These are phyloP conservation scores for Diuraphis noxia DNA, from an alignment of 1,140 invertebrate genomes.

Conservation along the genomic window DNA sequence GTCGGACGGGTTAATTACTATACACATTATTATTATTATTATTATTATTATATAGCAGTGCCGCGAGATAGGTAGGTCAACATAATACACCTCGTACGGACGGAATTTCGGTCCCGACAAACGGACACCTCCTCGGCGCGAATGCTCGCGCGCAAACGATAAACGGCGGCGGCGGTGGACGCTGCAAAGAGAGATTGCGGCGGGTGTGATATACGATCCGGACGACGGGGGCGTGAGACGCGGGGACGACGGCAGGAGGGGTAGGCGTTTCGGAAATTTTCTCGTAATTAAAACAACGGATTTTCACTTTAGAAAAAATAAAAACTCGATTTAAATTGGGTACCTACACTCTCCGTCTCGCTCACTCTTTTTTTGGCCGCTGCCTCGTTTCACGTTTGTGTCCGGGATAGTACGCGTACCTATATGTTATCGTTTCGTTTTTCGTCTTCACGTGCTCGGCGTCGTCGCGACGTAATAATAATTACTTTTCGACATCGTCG, in stretches of 20 bases:
- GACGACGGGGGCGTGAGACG: background rate
- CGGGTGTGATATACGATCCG: slow-evolving; percentile 37
- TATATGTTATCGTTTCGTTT: background rate
- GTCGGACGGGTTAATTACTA: slow-evolving; percentile 21
- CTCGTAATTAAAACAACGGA: slow-evolving; percentile 42
- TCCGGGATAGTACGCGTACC: background rate
- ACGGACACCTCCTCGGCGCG: slow-evolving; percentile 34
- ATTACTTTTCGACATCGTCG: slow-evolving; percentile 29
- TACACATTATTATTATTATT: no score
- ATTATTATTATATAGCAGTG: background rate
- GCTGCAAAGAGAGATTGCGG: background rate
- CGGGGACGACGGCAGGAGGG: background rate
- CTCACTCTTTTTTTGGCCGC: background rate
- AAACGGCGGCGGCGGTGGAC: background rate
- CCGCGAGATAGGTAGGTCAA: background rate
- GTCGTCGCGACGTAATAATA: background rate
- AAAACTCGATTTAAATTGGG: slow-evolving; percentile 41
- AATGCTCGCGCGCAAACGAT: background rate
- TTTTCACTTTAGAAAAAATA: background rate
- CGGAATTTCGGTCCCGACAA: slow-evolving; percentile 28
- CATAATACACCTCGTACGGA: background rate
- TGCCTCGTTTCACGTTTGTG: background rate
- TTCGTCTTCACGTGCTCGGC: background rate
- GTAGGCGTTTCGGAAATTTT: slow-evolving; percentile 24
- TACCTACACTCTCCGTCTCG: background rate